Conservation (phyloP, 2,888 invertebrate genomes). For the Hipparchia semele region DNA sequence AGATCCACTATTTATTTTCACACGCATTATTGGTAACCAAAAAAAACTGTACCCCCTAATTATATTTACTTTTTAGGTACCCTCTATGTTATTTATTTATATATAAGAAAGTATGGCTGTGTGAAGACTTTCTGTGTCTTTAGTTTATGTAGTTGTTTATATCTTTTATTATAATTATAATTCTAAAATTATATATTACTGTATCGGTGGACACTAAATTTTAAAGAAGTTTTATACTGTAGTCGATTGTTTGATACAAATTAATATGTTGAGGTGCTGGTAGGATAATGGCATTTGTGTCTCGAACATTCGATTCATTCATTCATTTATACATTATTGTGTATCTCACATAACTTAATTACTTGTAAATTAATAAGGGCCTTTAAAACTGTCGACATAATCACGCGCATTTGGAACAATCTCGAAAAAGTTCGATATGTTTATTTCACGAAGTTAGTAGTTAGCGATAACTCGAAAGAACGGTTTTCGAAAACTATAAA, state of each 20-base stretch:
- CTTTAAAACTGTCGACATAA: neutral
- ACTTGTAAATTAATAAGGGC: slow-evolving; percentile 14
- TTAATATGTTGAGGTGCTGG: slow-evolving; percentile 68
- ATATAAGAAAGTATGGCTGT: slow-evolving; percentile 75
- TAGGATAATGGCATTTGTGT: slow-evolving; percentile 51
- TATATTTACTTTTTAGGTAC: slow-evolving; percentile 63
- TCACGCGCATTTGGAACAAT: neutral
- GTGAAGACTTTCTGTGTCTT: slow-evolving; percentile 69
- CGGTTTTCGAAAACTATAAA: neutral
- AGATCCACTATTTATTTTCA: slow-evolving; percentile 30
- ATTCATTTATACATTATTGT: slow-evolving; percentile 21
- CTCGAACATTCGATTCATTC: slow-evolving; percentile 30
- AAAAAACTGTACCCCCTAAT: slow-evolving; percentile 53
- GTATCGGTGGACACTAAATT: slow-evolving; percentile 15
- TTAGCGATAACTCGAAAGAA: too few relatives aligned
- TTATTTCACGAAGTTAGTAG: neutral
- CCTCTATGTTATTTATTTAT: slow-evolving; percentile 69
- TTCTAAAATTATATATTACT: slow-evolving; percentile 21
- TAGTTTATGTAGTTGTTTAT: slow-evolving; percentile 62
- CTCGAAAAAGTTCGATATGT: neutral
- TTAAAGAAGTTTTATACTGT: slow-evolving; percentile 22
- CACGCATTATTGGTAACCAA: slow-evolving; percentile 64
- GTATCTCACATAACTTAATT: slow-evolving; percentile 46
- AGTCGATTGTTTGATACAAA: slow-evolving; percentile 27
- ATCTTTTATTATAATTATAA: slow-evolving; percentile 22